phyloP scores from a whole-genome alignment of 2,113 vertebrate genomes.

The Origma solitaria region DNA sequence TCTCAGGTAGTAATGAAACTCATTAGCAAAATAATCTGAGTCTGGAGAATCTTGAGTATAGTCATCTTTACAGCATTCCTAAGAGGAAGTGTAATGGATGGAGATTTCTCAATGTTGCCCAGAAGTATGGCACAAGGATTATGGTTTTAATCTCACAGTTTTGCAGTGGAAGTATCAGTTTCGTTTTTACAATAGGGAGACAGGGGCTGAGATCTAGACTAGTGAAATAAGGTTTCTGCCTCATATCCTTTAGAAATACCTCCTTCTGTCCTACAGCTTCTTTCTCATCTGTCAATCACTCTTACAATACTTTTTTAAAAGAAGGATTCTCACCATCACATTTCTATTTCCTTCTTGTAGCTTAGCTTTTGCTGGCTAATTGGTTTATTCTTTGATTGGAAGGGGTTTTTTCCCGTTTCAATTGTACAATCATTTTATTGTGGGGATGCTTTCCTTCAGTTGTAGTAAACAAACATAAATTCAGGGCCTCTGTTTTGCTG shows the following conservation, averaged over 20 bases:
- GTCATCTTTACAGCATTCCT: background rate
- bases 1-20: background rate
- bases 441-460: background rate
- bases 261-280: background rate
- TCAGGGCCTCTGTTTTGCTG: background rate
- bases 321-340: background rate
- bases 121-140: background rate
- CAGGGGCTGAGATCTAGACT: background rate
- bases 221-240: background rate
- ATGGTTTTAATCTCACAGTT: background rate
- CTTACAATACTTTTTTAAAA: background rate
- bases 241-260: background rate
- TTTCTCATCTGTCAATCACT: background rate
- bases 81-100: background rate
- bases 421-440: background rate
- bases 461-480: background rate
- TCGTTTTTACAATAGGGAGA: background rate
- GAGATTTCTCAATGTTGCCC: background rate
- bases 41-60: background rate
- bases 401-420: background rate
- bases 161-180: background rate
- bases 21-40: background rate
- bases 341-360: background rate
- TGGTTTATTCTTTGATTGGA: background rate
- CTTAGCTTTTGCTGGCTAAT: background rate